Percentiles rank a stretch among this genome's conserved stretches.
These are phyloP conservation scores for Diarsia brunnea DNA, from an alignment of 2,888 invertebrate species.

Conservation along the genomic window DNA sequence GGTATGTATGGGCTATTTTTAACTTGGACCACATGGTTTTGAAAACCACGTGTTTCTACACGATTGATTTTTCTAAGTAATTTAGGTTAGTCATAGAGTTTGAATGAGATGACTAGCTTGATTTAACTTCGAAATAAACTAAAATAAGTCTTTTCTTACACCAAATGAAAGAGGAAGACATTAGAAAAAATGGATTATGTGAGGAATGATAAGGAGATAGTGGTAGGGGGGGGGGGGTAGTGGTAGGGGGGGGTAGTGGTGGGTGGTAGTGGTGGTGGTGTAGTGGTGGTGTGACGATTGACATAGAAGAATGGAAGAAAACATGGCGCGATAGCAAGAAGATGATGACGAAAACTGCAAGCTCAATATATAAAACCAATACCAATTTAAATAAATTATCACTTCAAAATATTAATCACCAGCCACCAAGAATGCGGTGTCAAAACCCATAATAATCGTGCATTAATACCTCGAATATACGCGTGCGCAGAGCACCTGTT, in stretches of 20 bases:
- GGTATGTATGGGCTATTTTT: slow-evolving; percentile 13
- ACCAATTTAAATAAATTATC: slow-evolving; percentile 51
- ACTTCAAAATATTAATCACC: slow-evolving; percentile 49
- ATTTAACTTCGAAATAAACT: not conserved
- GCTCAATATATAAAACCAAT: slow-evolving; percentile 19
- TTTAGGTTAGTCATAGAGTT: slow-evolving; percentile 11
- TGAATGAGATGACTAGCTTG: not conserved
- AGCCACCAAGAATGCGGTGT: slow-evolving; percentile 58
- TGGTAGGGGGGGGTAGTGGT: too few species aligned
- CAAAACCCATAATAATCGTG: slow-evolving; percentile 63
- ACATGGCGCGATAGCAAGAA: not conserved
- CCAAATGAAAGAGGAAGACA: not conserved
- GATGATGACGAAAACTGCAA: not conserved
- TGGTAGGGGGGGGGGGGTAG: too few species aligned
- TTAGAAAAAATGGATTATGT: too few species aligned
- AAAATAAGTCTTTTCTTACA: too few species aligned
- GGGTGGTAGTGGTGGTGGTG: too few species aligned
- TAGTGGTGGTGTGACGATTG: too few species aligned
- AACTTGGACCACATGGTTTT: slow-evolving; percentile 37
- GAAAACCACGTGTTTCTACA: slow-evolving; percentile 29
- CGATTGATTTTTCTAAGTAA: slow-evolving; percentile 38
- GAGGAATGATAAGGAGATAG: too few species aligned
- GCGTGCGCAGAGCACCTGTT: slow-evolving; percentile 77
- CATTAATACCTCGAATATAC: slow-evolving; percentile 60
- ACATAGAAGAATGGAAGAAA: too few species aligned